Conservation (phyloP, 2,797 vertebrate species). For the Steatocranus sp. region DNA sequence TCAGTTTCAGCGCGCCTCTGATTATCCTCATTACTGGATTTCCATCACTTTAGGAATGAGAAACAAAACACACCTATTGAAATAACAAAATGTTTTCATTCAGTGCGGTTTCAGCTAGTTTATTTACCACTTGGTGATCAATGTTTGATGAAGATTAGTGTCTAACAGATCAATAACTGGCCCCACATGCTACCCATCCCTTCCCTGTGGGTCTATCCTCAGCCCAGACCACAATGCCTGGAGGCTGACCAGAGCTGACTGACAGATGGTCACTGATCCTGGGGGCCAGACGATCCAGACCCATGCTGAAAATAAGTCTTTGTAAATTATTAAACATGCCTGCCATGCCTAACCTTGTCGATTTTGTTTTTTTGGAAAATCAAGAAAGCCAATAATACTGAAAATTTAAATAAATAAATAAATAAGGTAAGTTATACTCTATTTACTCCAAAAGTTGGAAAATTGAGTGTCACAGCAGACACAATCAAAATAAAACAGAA, state of each 20-base stretch:
- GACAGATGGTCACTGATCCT: slow-evolving; percentile 70
- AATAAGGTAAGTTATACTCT: neutral
- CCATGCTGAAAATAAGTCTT: neutral
- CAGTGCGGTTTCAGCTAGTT: neutral
- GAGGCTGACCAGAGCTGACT: slow-evolving; percentile 28
- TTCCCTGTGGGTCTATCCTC: slow-evolving; percentile 7
- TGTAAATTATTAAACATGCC: slow-evolving; percentile 49
- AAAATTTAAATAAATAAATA: neutral
- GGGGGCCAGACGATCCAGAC: slow-evolving; percentile 33
- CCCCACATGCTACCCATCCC: slow-evolving; percentile 18
- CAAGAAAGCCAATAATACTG: neutral
- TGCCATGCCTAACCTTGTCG: fast-evolving
- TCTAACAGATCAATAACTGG: slow-evolving; percentile 53
- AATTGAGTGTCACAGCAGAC: neutral
- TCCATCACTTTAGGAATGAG: neutral
- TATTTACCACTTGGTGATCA: neutral
- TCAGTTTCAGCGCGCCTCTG: slow-evolving; percentile 1
- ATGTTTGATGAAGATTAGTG: neutral
- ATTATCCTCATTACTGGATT: slow-evolving; percentile 9
- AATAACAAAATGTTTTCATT: neutral
- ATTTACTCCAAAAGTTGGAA: neutral
- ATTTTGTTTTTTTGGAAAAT: neutral
- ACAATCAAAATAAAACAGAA: neutral
- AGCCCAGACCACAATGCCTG: slow-evolving; percentile 2
- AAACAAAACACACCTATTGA: neutral